These are phyloP conservation scores for Amphimallon solstitiale DNA, from an alignment of 2,888 invertebrate genomes.

Conservation along the genomic window DNA sequence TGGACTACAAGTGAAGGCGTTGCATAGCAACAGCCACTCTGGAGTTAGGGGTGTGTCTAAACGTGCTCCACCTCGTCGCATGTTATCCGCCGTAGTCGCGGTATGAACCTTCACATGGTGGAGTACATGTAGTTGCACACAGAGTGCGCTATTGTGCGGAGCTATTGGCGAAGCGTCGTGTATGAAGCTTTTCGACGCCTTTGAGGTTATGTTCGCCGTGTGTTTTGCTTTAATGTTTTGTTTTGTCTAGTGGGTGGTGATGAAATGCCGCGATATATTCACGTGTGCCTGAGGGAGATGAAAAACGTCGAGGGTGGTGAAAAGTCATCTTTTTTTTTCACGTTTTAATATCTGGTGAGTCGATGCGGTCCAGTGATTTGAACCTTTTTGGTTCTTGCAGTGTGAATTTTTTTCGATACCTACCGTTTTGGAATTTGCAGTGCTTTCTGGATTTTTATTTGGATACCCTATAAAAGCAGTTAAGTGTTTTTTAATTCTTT, in stretches of 20 bases:
- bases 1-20: conserved; percentile 38
- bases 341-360: not conserved
- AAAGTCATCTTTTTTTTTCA: conserved; percentile 11
- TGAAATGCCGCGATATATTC: no score
- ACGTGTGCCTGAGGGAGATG: not conserved
- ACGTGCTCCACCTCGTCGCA: conserved; percentile 23
- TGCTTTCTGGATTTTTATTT: no score
- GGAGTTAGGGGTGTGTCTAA: conserved; percentile 39
- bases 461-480: no score
- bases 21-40: conserved; percentile 48
- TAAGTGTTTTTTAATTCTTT: no score
- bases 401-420: no score
- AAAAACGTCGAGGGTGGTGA: not conserved
- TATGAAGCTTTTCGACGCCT: not conserved
- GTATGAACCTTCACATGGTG: conserved; percentile 15
- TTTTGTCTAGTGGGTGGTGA: conserved; percentile 19
- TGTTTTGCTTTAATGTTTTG: conserved; percentile 17
- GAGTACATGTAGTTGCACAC: conserved; percentile 19
- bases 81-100: not conserved
- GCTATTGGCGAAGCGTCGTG: not conserved
- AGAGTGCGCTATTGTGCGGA: conserved; percentile 33
- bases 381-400: no score
- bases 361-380: not conserved
- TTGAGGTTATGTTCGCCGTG: conserved; percentile 23
- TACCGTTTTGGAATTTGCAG: no score